Percentiles rank a stretch among this genome's conserved stretches.
Conservation (phyloP, 2,888 invertebrate species). For the Nephrotoma guestfalica region DNA sequence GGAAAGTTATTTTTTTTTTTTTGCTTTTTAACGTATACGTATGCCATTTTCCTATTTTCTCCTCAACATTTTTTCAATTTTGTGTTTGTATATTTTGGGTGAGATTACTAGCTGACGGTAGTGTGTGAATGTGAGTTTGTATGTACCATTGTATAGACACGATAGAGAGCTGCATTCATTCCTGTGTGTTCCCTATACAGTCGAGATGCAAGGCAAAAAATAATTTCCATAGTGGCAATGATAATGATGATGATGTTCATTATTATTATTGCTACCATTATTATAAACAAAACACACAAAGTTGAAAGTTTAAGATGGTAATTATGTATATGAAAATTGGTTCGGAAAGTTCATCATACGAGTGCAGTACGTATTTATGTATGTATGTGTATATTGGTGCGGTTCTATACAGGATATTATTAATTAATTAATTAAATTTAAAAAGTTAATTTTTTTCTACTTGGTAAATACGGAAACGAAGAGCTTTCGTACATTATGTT, state of each 20-base stretch:
- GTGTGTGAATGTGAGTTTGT: background rate
- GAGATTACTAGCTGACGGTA: background rate
- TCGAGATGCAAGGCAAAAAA: background rate
- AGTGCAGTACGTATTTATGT: too few species aligned
- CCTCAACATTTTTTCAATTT: background rate
- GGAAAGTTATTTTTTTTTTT: background rate
- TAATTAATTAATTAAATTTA: background rate
- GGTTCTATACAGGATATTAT: background rate
- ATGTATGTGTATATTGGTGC: background rate
- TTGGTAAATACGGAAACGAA: background rate
- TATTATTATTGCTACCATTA: background rate
- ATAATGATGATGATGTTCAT: background rate
- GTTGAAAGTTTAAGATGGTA: background rate
- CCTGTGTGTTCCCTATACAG: background rate
- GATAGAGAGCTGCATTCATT: background rate
- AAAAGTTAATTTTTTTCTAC: background rate
- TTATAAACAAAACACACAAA: background rate
- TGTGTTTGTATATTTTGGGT: background rate
- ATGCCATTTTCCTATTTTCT: background rate
- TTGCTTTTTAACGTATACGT: background rate
- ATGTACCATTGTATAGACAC: background rate
- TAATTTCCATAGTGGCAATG: background rate
- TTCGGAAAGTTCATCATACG: background rate
- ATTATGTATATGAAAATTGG: background rate
- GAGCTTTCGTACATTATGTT: background rate